Evolutionary conservation across 2,797 vertebrate genomes (phyloP), one percentile per base, ranked within the genome.

Genomic region (Columba guinea): DNA sequence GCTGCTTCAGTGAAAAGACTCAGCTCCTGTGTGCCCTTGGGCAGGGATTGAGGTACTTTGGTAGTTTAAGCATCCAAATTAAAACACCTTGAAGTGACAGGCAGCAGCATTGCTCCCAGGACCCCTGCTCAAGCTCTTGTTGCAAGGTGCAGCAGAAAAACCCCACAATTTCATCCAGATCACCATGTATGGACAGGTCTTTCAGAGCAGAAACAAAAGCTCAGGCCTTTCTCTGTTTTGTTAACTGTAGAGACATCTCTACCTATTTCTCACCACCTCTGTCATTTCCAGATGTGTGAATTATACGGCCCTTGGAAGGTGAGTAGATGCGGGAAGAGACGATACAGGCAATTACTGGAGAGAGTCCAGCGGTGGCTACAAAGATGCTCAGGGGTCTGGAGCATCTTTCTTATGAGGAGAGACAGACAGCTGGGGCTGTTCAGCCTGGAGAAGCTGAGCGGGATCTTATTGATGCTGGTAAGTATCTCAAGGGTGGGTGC

Each of bases 1-100:
- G 94, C 93, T 94, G 95, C 80, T 94, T 94, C 96, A 93, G 90
- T 95, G 94, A 94, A 96, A 95, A 92, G 91, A 68, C 78, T 92
- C 92, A 76, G 79, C 68, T 95, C 56, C 70, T 84, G 63, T 64
- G 76, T 86, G 90, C 90, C 95, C 93, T 95, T 96, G 94, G 90
- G 87, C 91, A 96, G 86, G 81, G 92, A 97, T 75, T 74, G 91
- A 93, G 88, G 84, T 96, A 55, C 94, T 91, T 92, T 30, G 84
- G 94, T 94, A 92, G 86, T 94, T 93, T 92, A 93, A 93, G 65
- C 84, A 92, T 89, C 95, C 52, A 80, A 82, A 95, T 97, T 95
- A 92, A 93, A 96, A 79, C 79, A 86, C 92, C 94, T 94, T 89
- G 90, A 94, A 95, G 70, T 94, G 93, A 79, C 74, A 87, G 79